Evolutionary conservation across 2,797 vertebrate species (phyloP).

Genomic region (Crenuchus spilurus): DNA sequence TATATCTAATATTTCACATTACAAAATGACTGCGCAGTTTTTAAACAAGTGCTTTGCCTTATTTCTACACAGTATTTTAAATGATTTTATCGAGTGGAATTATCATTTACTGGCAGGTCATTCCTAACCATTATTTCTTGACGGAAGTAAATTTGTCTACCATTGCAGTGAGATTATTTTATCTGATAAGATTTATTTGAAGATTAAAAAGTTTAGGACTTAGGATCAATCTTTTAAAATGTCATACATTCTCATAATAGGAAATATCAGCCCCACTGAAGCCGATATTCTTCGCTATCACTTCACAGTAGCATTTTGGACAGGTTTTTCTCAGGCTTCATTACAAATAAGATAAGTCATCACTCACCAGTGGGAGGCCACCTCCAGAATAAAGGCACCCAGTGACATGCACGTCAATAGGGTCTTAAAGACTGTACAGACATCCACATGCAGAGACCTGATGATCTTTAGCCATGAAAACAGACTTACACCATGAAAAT

Average conservation of each 20-base stretch:
- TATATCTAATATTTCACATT: background rate
- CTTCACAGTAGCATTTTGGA: slow-evolving; percentile 3
- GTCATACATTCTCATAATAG: background rate
- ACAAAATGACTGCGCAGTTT: background rate
- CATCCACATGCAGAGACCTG: background rate
- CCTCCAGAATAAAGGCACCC: background rate
- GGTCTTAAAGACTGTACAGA: background rate
- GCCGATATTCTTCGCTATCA: no score
- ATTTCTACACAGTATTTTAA: background rate
- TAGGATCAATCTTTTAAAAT: no score
- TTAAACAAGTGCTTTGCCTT: background rate
- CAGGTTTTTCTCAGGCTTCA: background rate
- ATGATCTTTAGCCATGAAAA: background rate
- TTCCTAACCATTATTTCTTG: background rate
- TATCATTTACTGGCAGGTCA: background rate
- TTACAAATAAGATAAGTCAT: slow-evolving; percentile 13
- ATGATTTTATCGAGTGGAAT: background rate
- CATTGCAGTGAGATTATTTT: background rate
- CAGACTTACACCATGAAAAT: background rate
- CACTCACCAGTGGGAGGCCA: background rate
- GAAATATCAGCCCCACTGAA: background rate
- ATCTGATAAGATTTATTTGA: background rate
- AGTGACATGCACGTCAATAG: background rate
- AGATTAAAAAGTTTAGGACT: no score
- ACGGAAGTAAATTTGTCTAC: no score